A percentile compares a stretch with the other conserved stretches of the same genome.
Conservation (phyloP, 2,113 vertebrate species). For the Ginglymostoma cirratum region DNA sequence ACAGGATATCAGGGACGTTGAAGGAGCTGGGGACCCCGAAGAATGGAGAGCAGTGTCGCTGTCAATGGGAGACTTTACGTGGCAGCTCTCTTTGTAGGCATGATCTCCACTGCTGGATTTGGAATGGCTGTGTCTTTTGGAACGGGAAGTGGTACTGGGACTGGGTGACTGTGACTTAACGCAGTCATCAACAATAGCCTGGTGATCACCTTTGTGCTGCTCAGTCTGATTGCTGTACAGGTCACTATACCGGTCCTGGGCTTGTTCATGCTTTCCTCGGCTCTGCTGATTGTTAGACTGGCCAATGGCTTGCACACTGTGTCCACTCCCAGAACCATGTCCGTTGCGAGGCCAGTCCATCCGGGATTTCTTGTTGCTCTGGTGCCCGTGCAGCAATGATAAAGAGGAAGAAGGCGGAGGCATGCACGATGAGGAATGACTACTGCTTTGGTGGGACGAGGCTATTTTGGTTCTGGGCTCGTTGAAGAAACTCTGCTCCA, state of each 20-base stretch:
- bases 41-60: slow-evolving; percentile 65
- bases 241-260: slow-evolving; percentile 70
- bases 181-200: slow-evolving; percentile 55
- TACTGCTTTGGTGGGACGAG: slow-evolving; percentile 56
- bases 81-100: slow-evolving; percentile 66
- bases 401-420: slow-evolving; percentile 62
- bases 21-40: slow-evolving; percentile 73
- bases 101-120: slow-evolving; percentile 60
- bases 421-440: slow-evolving; percentile 52
- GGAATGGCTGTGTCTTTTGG: slow-evolving; percentile 61
- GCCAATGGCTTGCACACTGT: slow-evolving; percentile 53
- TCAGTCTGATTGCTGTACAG: slow-evolving; percentile 74
- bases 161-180: slow-evolving; percentile 47
- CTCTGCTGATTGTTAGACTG: slow-evolving; percentile 48
- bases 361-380: slow-evolving; percentile 70
- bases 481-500: slow-evolving; percentile 67
- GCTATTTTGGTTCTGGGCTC: slow-evolving; percentile 66
- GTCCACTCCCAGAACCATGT: slow-evolving; percentile 55
- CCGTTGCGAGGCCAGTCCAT: slow-evolving; percentile 72
- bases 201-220: slow-evolving; percentile 58
- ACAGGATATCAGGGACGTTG: slow-evolving; percentile 74
- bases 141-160: slow-evolving; percentile 59
- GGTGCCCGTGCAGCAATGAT: slow-evolving; percentile 59
- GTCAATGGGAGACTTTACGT: slow-evolving; percentile 68
- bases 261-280: slow-evolving; percentile 72